Evolutionary conservation across 2,113 vertebrate species (phyloP).

Genomic region (Boulengeromyrus knoepffleri): DNA sequence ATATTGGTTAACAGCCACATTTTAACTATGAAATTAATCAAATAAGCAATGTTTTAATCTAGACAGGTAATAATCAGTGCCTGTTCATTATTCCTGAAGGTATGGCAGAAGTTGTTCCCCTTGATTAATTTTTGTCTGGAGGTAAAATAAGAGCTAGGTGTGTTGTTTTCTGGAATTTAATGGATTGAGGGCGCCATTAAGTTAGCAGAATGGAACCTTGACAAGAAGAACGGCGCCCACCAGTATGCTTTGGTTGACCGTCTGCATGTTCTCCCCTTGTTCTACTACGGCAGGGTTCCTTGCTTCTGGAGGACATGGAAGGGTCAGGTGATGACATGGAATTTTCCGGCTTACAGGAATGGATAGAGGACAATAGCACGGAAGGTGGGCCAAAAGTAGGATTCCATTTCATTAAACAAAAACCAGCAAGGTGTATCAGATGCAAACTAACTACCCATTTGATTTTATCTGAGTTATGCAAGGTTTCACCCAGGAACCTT

Average conservation of each 20-base stretch:
- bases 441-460: not conserved
- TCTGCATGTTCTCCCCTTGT: not conserved
- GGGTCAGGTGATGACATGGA: not conserved
- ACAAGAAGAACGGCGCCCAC: not conserved
- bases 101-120: not conserved
- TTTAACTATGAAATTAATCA: not conserved
- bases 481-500: not conserved
- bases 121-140: not conserved
- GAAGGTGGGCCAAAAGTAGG: constrained; percentile 5
- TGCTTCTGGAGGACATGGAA: constrained; percentile 6
- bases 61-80: not conserved
- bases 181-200: not conserved
- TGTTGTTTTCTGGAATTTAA: not conserved
- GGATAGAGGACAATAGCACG: not conserved
- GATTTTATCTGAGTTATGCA: constrained; percentile 1
- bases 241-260: not conserved
- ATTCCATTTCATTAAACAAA: not conserved
- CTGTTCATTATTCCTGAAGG: not conserved
- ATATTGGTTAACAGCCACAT: not conserved
- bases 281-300: not conserved
- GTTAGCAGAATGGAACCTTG: not conserved
- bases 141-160: not conserved
- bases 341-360: constrained; percentile 18
- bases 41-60: not conserved
- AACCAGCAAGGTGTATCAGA: not conserved